phyloP scores from a whole-genome alignment of 2,113 vertebrate genomes.

The Epinephelus moara region DNA sequence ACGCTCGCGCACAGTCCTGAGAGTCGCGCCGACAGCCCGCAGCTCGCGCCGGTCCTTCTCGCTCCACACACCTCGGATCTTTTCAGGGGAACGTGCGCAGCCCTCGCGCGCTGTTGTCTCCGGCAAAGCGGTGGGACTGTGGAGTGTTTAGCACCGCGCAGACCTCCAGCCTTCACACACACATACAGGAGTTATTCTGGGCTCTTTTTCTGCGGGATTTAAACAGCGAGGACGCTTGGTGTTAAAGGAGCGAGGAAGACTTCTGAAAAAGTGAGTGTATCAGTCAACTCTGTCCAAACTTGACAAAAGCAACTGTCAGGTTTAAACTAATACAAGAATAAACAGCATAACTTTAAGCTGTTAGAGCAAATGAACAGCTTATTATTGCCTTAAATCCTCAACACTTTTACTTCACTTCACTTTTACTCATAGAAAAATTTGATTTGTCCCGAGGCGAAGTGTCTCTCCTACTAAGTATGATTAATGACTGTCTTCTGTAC shows the following conservation, averaged over 20 bases:
- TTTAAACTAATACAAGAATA: neutral
- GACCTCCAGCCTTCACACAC: neutral
- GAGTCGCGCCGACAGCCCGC: constrained; percentile 40
- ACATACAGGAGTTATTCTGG: neutral
- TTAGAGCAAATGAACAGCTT: neutral
- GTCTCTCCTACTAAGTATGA: neutral
- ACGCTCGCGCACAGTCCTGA: neutral
- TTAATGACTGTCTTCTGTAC: too few species aligned
- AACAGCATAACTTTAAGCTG: too few species aligned
- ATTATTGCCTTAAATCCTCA: neutral
- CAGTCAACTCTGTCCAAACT: neutral
- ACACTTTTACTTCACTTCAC: too few species aligned
- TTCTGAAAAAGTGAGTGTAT: constrained; percentile 51
- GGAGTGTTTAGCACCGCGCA: neutral
- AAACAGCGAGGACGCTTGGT: neutral
- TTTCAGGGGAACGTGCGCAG: constrained; percentile 18
- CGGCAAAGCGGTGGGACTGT: neutral
- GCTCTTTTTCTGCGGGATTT: neutral
- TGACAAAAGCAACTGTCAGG: neutral
- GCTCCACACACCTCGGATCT: neutral
- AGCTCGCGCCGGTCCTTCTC: constrained; percentile 18
- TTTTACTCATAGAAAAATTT: neutral
- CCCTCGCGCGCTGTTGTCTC: constrained; percentile 18
- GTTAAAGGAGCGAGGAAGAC: constrained; percentile 1
- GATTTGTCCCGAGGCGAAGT: too few species aligned